Base-by-base conservation (phyloP, 2,888 invertebrate species). In the Cecidostiba fungosa region DNA sequence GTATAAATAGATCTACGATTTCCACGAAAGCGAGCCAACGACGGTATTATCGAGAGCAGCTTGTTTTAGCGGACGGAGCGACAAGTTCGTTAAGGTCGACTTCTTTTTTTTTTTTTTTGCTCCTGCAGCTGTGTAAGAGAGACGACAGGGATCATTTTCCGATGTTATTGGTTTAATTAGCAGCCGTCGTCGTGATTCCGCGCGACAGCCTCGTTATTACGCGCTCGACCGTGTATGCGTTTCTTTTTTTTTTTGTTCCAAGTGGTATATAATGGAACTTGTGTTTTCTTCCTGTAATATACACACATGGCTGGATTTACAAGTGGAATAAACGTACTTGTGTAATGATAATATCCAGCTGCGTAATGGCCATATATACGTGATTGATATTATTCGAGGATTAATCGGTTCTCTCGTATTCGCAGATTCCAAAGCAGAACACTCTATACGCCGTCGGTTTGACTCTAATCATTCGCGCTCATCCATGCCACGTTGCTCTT, bases 391-490 rank as follows among this genome's bases (percentile, higher is more conserved):
- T 12, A 10, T 12, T 8, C 12, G 0, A 43, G 12, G 43, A 43
- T 43, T 43, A 43, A 43, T 43, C 10, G 43, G 12, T 10, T 10
- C 12, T 12, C 43, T 10, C 1, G 43, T 43, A 10, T 39, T 8
- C 10, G 8, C 12, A 10, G 43, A 43, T 43, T 43, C 12, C 12
- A 43, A 12, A 43, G 43, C 62, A 72, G 32, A n/a, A n/a, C 32
- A 19, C 50, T 36, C 54, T n/a, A n/a, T 16, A 39, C 47, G 23
- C 43, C 29, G 62, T 73, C 81, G 36, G 36, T 73, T 59, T 70
- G 66, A 23, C 78, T 72, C 32, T 78, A 62, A 84, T 73, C 47
- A 66, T 19, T 6, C 70, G 59, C 32, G 23, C n/a, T n/a, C 77
- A 19, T 32, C 62, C 66, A 69, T 32, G 43, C 59, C 72, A 0